These are phyloP conservation scores for Dicroscelio sp. DNA, from an alignment of 2,888 invertebrate genomes.

Conservation along the genomic window DNA sequence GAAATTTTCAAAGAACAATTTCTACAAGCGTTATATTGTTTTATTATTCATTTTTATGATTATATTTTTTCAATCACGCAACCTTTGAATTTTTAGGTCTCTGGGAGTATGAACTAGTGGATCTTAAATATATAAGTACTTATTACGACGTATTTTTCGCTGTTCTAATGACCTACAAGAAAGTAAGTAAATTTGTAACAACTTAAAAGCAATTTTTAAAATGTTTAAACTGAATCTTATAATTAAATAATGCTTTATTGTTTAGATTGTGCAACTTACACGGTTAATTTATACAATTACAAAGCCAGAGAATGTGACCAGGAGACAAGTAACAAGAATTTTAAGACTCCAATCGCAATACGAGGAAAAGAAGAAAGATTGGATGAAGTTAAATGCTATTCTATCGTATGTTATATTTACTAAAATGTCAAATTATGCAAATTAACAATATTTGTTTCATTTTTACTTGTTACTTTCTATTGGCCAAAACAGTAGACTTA, in stretches of 20 bases:
- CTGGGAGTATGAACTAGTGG: slow-evolving; percentile 88
- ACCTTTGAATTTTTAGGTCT: slow-evolving; percentile 81
- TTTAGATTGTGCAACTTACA: slow-evolving; percentile 57
- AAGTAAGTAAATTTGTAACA: too few relatives aligned
- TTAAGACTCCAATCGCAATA: slow-evolving; percentile 83
- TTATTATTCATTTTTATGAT: too few relatives aligned
- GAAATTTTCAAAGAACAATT: too few relatives aligned
- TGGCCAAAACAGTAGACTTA: neutral
- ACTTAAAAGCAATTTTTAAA: too few relatives aligned
- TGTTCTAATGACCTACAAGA: too few relatives aligned
- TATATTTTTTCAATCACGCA: neutral
- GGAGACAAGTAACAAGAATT: slow-evolving; percentile 89
- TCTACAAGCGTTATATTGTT: too few relatives aligned
- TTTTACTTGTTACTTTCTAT: too few relatives aligned
- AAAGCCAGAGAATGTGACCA: slow-evolving; percentile 90
- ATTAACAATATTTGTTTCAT: slow-evolving; percentile 13
- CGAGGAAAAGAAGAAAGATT: slow-evolving; percentile 77
- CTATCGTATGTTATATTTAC: slow-evolving; percentile 89
- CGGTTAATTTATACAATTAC: slow-evolving; percentile 89
- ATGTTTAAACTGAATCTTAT: too few relatives aligned
- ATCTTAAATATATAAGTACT: slow-evolving; percentile 87
- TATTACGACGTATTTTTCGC: slow-evolving; percentile 89
- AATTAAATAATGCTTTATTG: neutral
- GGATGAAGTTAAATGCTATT: slow-evolving; percentile 88
- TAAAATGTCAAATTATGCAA: neutral